phyloP scores from a whole-genome alignment of 2,888 invertebrate species.

The Sympetrum striolatum region DNA sequence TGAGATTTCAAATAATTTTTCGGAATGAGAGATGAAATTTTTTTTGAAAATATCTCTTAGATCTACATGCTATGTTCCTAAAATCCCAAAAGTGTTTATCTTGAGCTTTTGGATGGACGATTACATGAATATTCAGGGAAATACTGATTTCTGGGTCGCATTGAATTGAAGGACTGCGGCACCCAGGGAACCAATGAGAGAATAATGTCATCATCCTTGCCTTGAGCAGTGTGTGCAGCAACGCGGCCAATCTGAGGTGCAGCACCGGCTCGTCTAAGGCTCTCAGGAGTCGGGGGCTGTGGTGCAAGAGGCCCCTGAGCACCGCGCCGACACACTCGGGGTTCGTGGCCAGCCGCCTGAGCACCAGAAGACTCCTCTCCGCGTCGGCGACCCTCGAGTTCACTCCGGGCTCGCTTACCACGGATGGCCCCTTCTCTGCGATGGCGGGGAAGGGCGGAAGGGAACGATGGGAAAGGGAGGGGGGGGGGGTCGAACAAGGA shows the following conservation, averaged over 20 bases:
- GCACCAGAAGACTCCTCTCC: constrained; percentile 62
- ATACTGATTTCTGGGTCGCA: too few species aligned
- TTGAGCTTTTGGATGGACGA: too few species aligned
- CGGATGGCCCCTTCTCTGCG: background rate
- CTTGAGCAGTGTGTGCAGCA: constrained; percentile 61
- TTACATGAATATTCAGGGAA: too few species aligned
- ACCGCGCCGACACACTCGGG: constrained; percentile 65
- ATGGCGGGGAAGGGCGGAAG: background rate
- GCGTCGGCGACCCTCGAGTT: constrained; percentile 52
- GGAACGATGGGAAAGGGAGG: constrained; percentile 12
- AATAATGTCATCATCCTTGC: constrained; percentile 48
- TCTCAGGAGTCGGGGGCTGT: constrained; percentile 59
- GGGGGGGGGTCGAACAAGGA: too few species aligned
- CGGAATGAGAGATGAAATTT: too few species aligned
- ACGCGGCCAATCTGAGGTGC: constrained; percentile 59
- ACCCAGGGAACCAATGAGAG: background rate
- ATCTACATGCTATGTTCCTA: too few species aligned
- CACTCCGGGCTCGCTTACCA: constrained; percentile 40
- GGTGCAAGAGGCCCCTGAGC: constrained; percentile 59
- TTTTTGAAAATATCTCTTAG: too few species aligned
- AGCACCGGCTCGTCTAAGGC: constrained; percentile 57
- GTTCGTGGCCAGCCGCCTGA: constrained; percentile 64
- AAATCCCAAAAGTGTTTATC: too few species aligned
- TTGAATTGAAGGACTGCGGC: background rate
- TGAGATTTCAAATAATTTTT: too few species aligned